Base-by-base conservation (phyloP, 2,888 invertebrate species). In the Dryococelus australis region DNA sequence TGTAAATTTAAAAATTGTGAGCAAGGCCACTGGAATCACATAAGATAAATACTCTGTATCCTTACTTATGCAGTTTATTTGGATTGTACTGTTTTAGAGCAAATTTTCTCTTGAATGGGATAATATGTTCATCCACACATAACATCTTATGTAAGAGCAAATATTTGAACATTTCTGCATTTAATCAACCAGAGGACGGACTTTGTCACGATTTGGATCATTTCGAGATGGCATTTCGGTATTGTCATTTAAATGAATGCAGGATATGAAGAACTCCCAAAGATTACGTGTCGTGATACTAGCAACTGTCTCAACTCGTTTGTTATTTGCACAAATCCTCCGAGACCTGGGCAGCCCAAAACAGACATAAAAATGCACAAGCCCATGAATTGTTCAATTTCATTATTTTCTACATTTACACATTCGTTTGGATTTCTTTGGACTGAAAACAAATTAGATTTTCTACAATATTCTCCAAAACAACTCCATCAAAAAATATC, bases 111-210 rank as follows among this genome's bases (percentile, higher is more conserved):
- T 83, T 28, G 35, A 35, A 83, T 12, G 83, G 35, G 20, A 27
- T 43, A 20, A 83, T 83, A 6, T 83, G 83, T 83, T 83, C 83
- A 43, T 83, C 83, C 26, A 83, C 24, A 24, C 83, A 83, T n/a
- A n/a, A n/a, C 83, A 83, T 83, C 83, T 83, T 16, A 43, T 16
- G 65, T 65, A 65, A 65, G 2, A 35, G 83, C 43, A 83, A 35
- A 24, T 83, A 26, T 35, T 28, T 83, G 83, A 83, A 83, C 83
- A 35, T 83, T 35, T 35, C 4, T 83, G 12, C 13, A 83, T 28
- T 28, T 28, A 0, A 28, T 83, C 28, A 83, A 28, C 43, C 28
- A 83, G 27, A 28, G 43, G 83, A 13, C 83, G 13, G 1, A 83
- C 83, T 83, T 83, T 83, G 83, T 83, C 28, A 12, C 43, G 43